Evolutionary conservation across 1,140 invertebrate species (phyloP), one percentile per base, ranked within the genome.

Genomic region (Heterodera schachtii): DNA sequence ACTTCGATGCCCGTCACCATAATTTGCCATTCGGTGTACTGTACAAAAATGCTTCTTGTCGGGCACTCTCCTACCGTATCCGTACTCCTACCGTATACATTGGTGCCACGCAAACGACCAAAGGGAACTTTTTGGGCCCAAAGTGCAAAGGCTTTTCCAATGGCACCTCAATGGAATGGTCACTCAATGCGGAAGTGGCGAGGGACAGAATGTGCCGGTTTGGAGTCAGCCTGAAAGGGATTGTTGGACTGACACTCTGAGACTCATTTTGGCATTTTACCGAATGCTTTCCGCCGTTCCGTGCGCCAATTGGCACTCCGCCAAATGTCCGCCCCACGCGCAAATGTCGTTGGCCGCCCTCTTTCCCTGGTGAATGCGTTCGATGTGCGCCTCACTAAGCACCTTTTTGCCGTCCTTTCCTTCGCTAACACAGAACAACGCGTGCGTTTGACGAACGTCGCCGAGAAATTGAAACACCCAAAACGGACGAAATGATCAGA

Each of bases 11-110:
- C 88, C 21, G 86, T 87, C 5, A 89, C 21, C 81, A 89, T 75
- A 41, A 89, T 89, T 64, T 90, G 86, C 89, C 89, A 90, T 49
- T 89, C 88, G 0, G 88, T 90, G 73, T 89, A 89, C 66, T 87
- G 84, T 81, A 82, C 67, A 85, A 77, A 69, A 49, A n/a, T n/a
- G n/a, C n/a, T n/a, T n/a, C n/a, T n/a, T n/a, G n/a, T n/a, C n/a
- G n/a, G n/a, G n/a, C n/a, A n/a, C n/a, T n/a, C n/a, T n/a, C n/a
- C n/a, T n/a, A n/a, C n/a, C n/a, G n/a, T n/a, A n/a, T n/a, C n/a
- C n/a, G n/a, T n/a, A n/a, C n/a, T n/a, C n/a, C 70, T 21, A 78
- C 76, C 44, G 80, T 84, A 78, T 88, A 88, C 88, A 88, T 89
- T 64, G 88, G 89, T 8, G 89, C 88, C 67, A 90, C 81, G 73